phyloP scores from a whole-genome alignment of 2,797 vertebrate species.

The Glossophaga mutica region DNA sequence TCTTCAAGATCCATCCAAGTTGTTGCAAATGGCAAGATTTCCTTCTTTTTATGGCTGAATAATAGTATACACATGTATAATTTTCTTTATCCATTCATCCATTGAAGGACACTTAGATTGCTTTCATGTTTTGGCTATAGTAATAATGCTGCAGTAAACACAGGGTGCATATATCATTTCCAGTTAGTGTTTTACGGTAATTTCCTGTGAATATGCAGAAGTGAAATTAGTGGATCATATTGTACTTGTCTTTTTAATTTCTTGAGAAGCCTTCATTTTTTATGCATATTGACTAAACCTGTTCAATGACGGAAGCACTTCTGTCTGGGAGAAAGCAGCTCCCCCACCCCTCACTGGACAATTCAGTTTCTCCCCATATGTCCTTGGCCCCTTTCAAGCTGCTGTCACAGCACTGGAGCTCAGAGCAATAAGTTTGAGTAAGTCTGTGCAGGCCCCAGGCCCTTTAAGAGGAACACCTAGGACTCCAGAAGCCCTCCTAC shows the following conservation, averaged over 20 bases:
- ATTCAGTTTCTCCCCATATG: too few species aligned
- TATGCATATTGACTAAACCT: not conserved
- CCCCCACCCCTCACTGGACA: too few species aligned
- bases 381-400: too few species aligned
- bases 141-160: not conserved
- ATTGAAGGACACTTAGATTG: not conserved
- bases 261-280: not conserved
- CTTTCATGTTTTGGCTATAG: not conserved
- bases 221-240: not conserved
- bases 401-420: too few species aligned
- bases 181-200: not conserved
- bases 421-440: not conserved
- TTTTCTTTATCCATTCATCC: not conserved
- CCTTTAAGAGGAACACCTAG: not conserved
- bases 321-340: too few species aligned
- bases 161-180: not conserved
- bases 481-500: too few species aligned
- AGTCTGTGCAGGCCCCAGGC: not conserved
- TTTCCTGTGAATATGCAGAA: not conserved
- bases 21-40: not conserved
- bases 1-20: not conserved
- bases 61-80: not conserved
- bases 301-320: too few species aligned
- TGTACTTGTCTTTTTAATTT: not conserved
- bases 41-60: not conserved